A percentile compares a stretch with the other conserved stretches of the same genome.
These are phyloP conservation scores for Athene noctua DNA, from an alignment of 2,113 vertebrate species.

Conservation along the genomic window DNA sequence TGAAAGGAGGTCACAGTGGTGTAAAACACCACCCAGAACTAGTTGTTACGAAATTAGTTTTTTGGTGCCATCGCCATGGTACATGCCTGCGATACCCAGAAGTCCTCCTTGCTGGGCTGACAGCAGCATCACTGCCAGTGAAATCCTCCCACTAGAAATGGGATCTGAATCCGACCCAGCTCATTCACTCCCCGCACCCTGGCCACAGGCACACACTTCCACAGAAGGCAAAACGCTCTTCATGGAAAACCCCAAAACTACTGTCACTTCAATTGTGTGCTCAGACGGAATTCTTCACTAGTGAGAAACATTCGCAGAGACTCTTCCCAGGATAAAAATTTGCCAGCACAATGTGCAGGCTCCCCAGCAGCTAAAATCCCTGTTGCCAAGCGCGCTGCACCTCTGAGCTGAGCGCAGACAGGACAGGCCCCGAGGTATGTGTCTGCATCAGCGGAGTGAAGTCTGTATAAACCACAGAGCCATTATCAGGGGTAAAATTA, in stretches of 20 bases:
- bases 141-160: background rate
- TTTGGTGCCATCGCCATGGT: rapidly evolving
- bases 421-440: background rate
- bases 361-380: background rate
- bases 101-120: background rate
- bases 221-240: background rate
- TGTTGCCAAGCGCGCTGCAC: background rate
- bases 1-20: background rate
- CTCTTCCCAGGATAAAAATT: background rate
- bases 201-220: rapidly evolving
- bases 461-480: conserved; percentile 51
- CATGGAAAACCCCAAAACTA: rapidly evolving
- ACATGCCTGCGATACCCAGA: rapidly evolving
- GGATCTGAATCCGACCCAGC: background rate
- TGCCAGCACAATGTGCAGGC: background rate
- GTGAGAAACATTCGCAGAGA: background rate
- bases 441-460: background rate
- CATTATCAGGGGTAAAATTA: conserved; percentile 72
- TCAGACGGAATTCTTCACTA: background rate
- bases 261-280: background rate
- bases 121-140: background rate
- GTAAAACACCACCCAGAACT: background rate
- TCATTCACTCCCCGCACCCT: background rate
- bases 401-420: background rate
- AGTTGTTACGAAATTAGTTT: background rate